A percentile compares a stretch with the other conserved stretches of the same genome.
These are phyloP conservation scores for Pan troglodytes DNA, from an alignment of 2,113 vertebrate species.

Conservation along the genomic window NHGRI_mPanTro3-v2.1_pri NC_072402.2:149614501-149615000, in stretches of 20 bases:
- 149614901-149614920: background rate
- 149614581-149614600: background rate
- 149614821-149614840: background rate
- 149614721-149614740: background rate
- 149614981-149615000: background rate
- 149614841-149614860: background rate
- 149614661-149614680: background rate
- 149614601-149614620: too few species aligned
- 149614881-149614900: background rate
- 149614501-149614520: background rate
- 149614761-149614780: background rate
- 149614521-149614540: background rate
- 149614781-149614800: background rate
- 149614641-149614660: fast-evolving
- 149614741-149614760: background rate
- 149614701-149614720: background rate
- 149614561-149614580: background rate
- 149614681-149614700: background rate
- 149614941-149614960: background rate
- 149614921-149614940: background rate
- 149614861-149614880: background rate
- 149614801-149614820: fast-evolving
- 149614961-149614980: background rate
- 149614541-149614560: background rate
- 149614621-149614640: background rate